These are phyloP conservation scores for Dromiciops gliroides DNA, from an alignment of 2,113 vertebrate species.

Conservation along the genomic window DNA sequence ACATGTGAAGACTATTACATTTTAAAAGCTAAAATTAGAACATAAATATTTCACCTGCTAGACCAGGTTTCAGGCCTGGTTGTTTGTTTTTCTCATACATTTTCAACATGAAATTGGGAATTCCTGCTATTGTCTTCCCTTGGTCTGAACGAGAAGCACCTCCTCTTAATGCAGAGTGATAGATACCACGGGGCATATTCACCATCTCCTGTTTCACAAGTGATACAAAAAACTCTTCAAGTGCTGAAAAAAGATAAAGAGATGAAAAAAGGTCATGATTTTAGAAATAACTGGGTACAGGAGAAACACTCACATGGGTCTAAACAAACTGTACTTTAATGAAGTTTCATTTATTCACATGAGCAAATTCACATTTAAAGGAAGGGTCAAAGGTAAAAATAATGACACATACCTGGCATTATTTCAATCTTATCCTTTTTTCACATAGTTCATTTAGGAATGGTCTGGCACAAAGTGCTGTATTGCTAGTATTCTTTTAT, in stretches of 20 bases:
- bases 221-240: conserved; percentile 90
- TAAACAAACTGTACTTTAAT: neutral
- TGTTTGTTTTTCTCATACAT: conserved; percentile 97
- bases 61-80: conserved; percentile 94
- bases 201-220: conserved; percentile 95
- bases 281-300: conserved; percentile 24
- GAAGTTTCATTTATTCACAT: neutral
- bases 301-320: conserved; percentile 2
- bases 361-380: neutral
- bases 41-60: conserved; percentile 89
- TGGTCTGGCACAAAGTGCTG: neutral
- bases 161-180: conserved; percentile 91
- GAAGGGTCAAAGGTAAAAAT: neutral
- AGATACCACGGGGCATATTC: conserved; percentile 94
- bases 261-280: conserved; percentile 39
- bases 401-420: neutral
- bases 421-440: neutral
- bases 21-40: neutral
- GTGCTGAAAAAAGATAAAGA: conserved; percentile 83
- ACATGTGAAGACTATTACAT: neutral
- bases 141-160: conserved; percentile 86
- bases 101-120: conserved; percentile 93
- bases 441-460: neutral
- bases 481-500: neutral
- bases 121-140: conserved; percentile 90